Evolutionary conservation across 2,888 invertebrate genomes (phyloP).

Genomic region (Perizoma affinitatum): DNA sequence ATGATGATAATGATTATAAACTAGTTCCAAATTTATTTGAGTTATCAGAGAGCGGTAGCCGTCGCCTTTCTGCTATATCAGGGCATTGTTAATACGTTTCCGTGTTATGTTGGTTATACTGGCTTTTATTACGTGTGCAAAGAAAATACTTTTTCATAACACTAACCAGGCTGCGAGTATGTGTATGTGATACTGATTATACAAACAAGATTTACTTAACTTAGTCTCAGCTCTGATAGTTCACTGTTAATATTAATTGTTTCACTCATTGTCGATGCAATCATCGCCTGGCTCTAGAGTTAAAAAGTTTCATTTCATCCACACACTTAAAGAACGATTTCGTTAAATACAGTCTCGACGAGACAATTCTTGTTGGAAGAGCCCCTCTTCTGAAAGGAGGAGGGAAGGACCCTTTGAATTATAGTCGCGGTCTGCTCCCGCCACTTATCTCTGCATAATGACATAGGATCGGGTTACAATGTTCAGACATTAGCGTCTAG

Average conservation of each 20-base stretch:
- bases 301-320: conserved; percentile 31
- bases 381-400: conserved; percentile 42
- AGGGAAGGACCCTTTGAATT: conserved; percentile 56
- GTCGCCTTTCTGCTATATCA: no score
- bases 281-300: neutral
- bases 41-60: no score
- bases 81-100: no score
- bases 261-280: neutral
- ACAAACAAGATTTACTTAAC: no score
- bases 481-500: conserved; percentile 45
- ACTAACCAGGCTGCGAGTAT: no score
- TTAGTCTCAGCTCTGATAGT: no score
- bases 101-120: no score
- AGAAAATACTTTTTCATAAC: no score
- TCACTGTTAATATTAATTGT: neutral
- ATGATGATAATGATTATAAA: no score
- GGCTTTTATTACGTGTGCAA: no score
- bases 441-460: conserved; percentile 68
- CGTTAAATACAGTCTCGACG: conserved; percentile 44
- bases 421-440: conserved; percentile 58
- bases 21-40: no score
- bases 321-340: conserved; percentile 39
- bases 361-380: conserved; percentile 46
- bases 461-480: conserved; percentile 63
- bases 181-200: no score